Evolutionary conservation across 2,888 invertebrate species (phyloP), one percentile per base, ranked within the genome.

Genomic region (Aromia moschata): DNA sequence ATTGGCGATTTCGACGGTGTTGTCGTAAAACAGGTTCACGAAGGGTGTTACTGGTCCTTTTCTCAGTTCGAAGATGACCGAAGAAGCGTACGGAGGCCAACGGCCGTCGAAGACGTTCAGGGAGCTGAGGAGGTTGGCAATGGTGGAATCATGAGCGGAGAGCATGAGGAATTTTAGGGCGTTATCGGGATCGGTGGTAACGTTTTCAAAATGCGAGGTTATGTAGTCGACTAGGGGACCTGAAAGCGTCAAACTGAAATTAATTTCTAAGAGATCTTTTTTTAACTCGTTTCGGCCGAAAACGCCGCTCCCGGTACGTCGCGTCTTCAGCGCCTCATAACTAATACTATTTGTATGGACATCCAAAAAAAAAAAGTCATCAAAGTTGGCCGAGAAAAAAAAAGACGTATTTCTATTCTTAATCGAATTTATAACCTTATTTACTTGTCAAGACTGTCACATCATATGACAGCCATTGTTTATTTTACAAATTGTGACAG

Each of bases 61-160:
- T 49, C 86, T 81, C 1, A 93, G 80, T 76, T 93, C 93, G 36
- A 92, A 71, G 31, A 92, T 75, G 12, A 93, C 76, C 9, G 87
- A 83, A 0, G 91, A 83, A 0, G 86, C 81, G 62, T 88, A 91
- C 0, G 84, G 83, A 0, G 91, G 90, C 69, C 85, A 85, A 53
- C 85, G 85, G 3, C 81, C 77, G 60, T 89, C 83, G 67, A 83
- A 92, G 17, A 92, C 59, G 11, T 85, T 85, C 2, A 94, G 76
- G 0, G 88, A 84, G 75, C 87, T 87, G 1, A 93, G 81, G 30
- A 93, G 68, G 69, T 84, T 88, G 0, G 87, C 88, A 9, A 94
- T 77, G 0, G 90, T 93, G 1, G 87, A 84, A 74, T 94, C 94
- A 72, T 94, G 94, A 0, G 83, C 91, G 67, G 91, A 91, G 70